A percentile compares a stretch with the other conserved stretches of the same genome.
Conservation (phyloP, 1,140 invertebrate genomes). For the Drosophila ficusphila region DNA sequence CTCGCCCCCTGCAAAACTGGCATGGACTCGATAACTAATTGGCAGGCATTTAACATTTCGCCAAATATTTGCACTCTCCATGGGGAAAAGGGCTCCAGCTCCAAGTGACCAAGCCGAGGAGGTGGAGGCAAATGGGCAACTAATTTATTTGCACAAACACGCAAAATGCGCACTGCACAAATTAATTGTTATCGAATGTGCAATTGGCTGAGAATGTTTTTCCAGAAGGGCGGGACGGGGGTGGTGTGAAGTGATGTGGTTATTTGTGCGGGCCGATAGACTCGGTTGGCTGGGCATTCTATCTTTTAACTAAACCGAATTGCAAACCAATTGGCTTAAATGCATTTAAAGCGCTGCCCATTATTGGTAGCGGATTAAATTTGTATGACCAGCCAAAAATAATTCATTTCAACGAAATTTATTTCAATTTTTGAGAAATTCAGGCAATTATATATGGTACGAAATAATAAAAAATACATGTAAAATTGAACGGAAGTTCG, state of each 20-base stretch:
- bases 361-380: conserved; percentile 31
- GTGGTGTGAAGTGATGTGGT: not conserved
- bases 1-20: not conserved
- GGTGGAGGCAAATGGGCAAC: conserved; percentile 25
- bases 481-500: too few species aligned
- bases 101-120: not conserved
- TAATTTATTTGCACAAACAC: conserved; percentile 79
- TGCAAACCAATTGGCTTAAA: conserved; percentile 47
- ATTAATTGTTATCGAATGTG: conserved; percentile 75
- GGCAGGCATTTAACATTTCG: conserved; percentile 70
- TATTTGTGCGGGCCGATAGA: conserved; percentile 21
- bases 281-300: conserved; percentile 25
- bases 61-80: conserved; percentile 65
- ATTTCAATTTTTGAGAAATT: not conserved
- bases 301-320: conserved; percentile 46
- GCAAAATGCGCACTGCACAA: conserved; percentile 65
- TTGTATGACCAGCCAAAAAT: not conserved
- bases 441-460: too few species aligned
- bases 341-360: conserved; percentile 33
- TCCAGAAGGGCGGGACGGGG: not conserved
- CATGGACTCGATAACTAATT: conserved; percentile 65
- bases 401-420: not conserved
- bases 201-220: conserved; percentile 56
- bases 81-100: conserved; percentile 24
- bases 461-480: too few species aligned